Conservation (phyloP, 2,888 invertebrate species). For the Hybos culiciformis region DNA sequence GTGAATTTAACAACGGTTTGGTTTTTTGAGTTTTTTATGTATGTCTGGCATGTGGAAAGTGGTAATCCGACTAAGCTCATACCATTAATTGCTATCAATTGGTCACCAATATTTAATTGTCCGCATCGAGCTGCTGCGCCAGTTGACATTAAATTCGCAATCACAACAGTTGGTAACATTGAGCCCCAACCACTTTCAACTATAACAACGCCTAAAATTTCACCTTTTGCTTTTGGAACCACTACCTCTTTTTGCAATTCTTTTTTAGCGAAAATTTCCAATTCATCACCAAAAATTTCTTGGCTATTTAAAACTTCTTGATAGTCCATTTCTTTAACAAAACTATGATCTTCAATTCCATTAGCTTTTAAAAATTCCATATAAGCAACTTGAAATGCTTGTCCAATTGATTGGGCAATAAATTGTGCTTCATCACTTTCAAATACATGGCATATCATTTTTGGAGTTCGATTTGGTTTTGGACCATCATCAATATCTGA, state of each 20-base stretch:
- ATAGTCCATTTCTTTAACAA: slow-evolving; percentile 99
- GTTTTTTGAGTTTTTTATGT: slow-evolving; percentile 96
- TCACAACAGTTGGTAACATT: slow-evolving; percentile 99
- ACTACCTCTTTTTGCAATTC: slow-evolving; percentile 97
- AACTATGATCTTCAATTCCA: slow-evolving; percentile 97
- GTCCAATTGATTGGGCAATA: slow-evolving; percentile 98
- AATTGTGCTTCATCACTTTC: slow-evolving; percentile 99
- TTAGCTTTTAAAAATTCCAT: slow-evolving; percentile 99
- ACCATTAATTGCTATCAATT: slow-evolving; percentile 98
- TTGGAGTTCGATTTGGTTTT: slow-evolving; percentile 71
- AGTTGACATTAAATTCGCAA: slow-evolving; percentile 91
- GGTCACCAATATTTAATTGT: slow-evolving; percentile 97
- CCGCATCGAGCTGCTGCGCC: slow-evolving; percentile 97
- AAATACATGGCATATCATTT: slow-evolving; percentile 99
- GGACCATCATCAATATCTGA: slow-evolving; percentile 61
- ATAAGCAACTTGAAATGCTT: slow-evolving; percentile 99
- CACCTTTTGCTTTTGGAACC: slow-evolving; percentile 95
- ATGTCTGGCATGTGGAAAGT: slow-evolving; percentile 93
- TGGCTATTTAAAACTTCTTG: slow-evolving; percentile 99
- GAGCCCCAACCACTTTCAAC: slow-evolving; percentile 99
- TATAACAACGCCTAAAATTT: slow-evolving; percentile 95
- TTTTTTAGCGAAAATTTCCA: slow-evolving; percentile 98
- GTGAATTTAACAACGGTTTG: slow-evolving; percentile 98
- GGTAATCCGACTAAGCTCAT: slow-evolving; percentile 96
- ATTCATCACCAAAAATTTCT: slow-evolving; percentile 96